These are phyloP conservation scores for Hydroisotoma schaefferi DNA, from an alignment of 2,888 invertebrate species.

Conservation along the genomic window DNA sequence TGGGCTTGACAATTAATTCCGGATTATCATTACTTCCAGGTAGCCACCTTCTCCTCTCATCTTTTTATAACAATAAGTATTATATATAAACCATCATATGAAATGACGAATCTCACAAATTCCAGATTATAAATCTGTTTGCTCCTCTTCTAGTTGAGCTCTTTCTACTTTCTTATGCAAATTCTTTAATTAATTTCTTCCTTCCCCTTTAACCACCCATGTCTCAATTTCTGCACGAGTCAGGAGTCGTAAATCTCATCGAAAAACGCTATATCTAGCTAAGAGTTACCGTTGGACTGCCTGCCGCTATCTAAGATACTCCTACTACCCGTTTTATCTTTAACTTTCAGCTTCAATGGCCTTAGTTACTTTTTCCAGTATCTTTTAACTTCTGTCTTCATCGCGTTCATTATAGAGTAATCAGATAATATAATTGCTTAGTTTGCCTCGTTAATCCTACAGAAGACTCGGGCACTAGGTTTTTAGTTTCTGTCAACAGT, in stretches of 20 bases:
- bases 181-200: conserved; percentile 41
- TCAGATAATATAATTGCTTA: no score
- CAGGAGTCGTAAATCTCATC: conserved; percentile 16
- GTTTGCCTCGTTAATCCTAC: no score
- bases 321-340: conserved; percentile 11
- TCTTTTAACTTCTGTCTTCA: no score
- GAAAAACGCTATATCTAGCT: no score
- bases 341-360: conserved; percentile 17
- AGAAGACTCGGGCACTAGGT: no score
- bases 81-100: not conserved
- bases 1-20: conserved; percentile 43
- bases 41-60: conserved; percentile 12
- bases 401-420: no score
- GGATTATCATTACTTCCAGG: conserved; percentile 45
- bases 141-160: conserved; percentile 6
- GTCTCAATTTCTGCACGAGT: conserved; percentile 16
- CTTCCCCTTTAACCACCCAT: not conserved
- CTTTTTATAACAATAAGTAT: not conserved
- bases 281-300: no score
- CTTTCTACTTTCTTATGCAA: conserved; percentile 29
- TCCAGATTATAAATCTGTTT: conserved; percentile 13
- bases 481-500: no score
- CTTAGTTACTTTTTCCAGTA: no score
- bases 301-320: conserved; percentile 9
- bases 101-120: not conserved